Conservation (phyloP, 2,797 vertebrate genomes). For the Danio tinwini region DNA sequence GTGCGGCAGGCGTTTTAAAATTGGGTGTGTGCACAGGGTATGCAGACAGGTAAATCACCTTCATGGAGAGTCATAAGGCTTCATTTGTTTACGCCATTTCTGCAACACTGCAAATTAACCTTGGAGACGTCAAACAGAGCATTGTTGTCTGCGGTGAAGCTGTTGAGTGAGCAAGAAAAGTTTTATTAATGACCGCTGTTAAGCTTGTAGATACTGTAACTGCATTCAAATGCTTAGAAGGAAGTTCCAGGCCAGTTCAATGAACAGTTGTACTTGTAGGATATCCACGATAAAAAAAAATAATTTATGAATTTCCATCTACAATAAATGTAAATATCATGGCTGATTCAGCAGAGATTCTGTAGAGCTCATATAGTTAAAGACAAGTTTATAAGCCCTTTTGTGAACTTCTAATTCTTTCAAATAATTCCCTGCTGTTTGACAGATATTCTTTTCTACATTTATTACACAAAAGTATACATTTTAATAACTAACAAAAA, state of each 20-base stretch:
- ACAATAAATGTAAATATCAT: too few species aligned
- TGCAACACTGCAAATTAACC: conserved; percentile 64
- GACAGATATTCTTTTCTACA: too few species aligned
- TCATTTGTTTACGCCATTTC: conserved; percentile 52
- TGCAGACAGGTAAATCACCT: conserved; percentile 64
- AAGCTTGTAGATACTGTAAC: conserved; percentile 32
- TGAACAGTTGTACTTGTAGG: not conserved
- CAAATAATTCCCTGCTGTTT: too few species aligned
- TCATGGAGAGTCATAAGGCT: conserved; percentile 66
- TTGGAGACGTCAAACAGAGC: conserved; percentile 61
- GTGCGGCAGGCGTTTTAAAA: conserved; percentile 67
- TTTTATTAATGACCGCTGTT: conserved; percentile 24
- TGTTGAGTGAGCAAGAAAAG: conserved; percentile 1
- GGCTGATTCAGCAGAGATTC: too few species aligned
- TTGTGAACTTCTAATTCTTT: too few species aligned
- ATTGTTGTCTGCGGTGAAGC: conserved; percentile 59
- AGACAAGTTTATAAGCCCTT: too few species aligned
- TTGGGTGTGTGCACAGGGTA: conserved; percentile 61
- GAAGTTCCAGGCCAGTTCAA: conserved; percentile 12
- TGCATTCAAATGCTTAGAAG: conserved; percentile 10
- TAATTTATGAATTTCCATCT: too few species aligned
- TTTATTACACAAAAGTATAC: too few species aligned
- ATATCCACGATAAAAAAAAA: not conserved
- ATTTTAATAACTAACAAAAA: too few species aligned
- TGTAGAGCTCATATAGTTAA: too few species aligned